Conservation (phyloP, 2,888 invertebrate genomes). For the Oxyteleia sp. region DNA sequence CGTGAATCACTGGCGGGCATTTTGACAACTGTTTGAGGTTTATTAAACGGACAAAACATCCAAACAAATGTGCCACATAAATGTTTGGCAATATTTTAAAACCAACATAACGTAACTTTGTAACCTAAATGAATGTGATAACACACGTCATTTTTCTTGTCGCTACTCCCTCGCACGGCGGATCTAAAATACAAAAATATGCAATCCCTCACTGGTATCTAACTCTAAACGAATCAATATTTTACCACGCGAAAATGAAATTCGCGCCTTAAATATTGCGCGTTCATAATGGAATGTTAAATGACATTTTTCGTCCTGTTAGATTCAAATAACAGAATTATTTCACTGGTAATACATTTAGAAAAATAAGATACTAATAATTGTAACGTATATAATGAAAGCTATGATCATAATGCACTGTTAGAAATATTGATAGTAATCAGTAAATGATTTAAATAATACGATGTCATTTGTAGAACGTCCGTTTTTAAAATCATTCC, state of each 20-base stretch:
- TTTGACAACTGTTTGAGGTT: conserved; percentile 51
- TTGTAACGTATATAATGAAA: too few species aligned
- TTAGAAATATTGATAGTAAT: too few species aligned
- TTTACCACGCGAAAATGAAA: conserved; percentile 8
- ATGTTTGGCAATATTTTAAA: conserved; percentile 47
- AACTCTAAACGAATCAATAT: conserved; percentile 37
- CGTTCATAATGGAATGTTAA: not conserved
- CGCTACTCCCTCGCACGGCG: not conserved
- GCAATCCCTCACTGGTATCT: conserved; percentile 30
- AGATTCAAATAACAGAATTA: not conserved
- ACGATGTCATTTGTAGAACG: too few species aligned
- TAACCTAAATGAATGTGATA: conserved; percentile 44
- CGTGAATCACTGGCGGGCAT: conserved; percentile 8
- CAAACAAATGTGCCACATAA: conserved; percentile 28
- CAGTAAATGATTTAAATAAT: too few species aligned
- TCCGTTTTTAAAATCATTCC: too few species aligned
- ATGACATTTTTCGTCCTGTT: not conserved
- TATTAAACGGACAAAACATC: conserved; percentile 43
- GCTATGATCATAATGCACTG: too few species aligned
- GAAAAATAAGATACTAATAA: too few species aligned
- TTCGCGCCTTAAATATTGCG: conserved; percentile 2
- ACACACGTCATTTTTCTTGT: conserved; percentile 40
- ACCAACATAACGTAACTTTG: conserved; percentile 16
- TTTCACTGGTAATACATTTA: not conserved
- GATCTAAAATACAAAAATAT: conserved; percentile 3